These are phyloP conservation scores for Bos taurus DNA, from an alignment of 2,113 vertebrate genomes.

Conservation along the genomic window DNA sequence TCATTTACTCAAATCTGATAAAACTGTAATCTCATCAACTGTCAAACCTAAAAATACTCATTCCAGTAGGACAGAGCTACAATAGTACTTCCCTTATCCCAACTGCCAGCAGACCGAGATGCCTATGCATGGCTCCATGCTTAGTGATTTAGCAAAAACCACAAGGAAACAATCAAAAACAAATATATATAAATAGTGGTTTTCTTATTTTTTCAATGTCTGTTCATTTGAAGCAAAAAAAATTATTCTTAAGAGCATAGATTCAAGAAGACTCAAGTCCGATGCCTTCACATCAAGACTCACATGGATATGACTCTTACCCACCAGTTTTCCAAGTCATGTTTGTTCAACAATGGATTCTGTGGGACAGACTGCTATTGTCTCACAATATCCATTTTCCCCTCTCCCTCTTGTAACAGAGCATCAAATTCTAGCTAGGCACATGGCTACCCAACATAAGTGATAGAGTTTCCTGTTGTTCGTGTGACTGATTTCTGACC, in stretches of 20 bases:
- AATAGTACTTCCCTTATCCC: neutral
- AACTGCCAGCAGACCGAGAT: neutral
- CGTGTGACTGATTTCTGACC: neutral
- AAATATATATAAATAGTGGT: neutral
- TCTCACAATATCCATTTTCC: neutral
- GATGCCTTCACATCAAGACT: neutral
- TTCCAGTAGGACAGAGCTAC: neutral
- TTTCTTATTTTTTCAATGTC: neutral
- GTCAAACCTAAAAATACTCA: constrained; percentile 3
- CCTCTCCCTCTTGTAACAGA: neutral
- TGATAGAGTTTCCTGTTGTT: neutral
- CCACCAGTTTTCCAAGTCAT: neutral
- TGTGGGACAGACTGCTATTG: neutral
- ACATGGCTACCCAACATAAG: neutral
- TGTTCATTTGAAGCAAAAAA: constrained; percentile 4
- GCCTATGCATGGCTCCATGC: neutral
- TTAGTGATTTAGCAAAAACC: neutral
- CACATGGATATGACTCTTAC: neutral
- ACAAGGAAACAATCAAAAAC: neutral
- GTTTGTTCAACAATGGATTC: neutral
- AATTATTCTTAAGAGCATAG: neutral
- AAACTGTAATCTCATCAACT: neutral
- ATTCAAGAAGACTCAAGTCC: neutral
- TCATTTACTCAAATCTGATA: neutral
- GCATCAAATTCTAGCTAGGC: neutral